Evolutionary conservation across 1,140 invertebrate species (phyloP).

Genomic region (Dreissena polymorpha): DNA sequence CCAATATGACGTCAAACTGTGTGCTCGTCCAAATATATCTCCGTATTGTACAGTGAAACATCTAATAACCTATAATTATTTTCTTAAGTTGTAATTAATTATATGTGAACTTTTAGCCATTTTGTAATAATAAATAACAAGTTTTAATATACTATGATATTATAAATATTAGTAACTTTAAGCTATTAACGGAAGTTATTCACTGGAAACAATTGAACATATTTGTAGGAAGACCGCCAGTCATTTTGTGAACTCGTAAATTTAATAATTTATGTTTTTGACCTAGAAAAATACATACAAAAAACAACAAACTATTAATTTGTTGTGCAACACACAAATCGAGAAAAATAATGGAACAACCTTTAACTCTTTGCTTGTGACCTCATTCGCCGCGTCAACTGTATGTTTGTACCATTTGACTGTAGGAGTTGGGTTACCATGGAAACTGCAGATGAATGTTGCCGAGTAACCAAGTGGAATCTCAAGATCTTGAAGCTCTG

Average conservation of each 20-base stretch:
- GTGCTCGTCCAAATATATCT: no score
- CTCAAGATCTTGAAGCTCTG: conserved; percentile 6
- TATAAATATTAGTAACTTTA: no score
- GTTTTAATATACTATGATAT: no score
- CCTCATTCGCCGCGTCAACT: background rate
- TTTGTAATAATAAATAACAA: background rate
- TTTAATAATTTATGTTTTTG: no score
- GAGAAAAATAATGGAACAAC: background rate
- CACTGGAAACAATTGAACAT: background rate
- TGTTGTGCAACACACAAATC: background rate
- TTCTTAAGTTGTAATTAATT: background rate
- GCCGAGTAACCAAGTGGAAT: conserved; percentile 37
- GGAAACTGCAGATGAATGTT: conserved; percentile 42
- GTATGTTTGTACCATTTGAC: conserved; percentile 35
- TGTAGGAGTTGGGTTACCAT: conserved; percentile 45
- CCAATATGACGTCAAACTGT: no score
- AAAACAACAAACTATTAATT: background rate
- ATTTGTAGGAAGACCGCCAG: background rate
- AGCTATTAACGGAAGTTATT: no score
- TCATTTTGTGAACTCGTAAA: no score
- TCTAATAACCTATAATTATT: no score
- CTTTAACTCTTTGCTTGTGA: conserved; percentile 30
- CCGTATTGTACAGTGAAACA: no score
- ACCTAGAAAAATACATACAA: no score
- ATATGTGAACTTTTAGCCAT: background rate